Evolutionary conservation across 2,113 vertebrate species (phyloP).

Genomic region (Cynopterus brachyotis): DNA sequence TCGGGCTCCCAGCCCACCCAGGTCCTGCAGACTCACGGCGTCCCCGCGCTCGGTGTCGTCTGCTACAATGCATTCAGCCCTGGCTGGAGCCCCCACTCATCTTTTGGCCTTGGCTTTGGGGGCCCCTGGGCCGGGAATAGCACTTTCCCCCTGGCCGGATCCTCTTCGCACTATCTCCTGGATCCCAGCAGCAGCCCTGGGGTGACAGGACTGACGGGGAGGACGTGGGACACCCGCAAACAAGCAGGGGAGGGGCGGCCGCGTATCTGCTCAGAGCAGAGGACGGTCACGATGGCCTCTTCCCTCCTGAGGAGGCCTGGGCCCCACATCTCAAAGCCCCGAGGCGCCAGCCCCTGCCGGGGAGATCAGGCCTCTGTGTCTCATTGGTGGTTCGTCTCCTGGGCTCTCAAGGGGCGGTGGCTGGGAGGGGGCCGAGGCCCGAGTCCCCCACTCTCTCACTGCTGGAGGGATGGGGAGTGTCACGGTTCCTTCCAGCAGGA

Average conservation of each 20-base stretch:
- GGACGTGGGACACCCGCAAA: too few relatives aligned
- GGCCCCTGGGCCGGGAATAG: rapidly evolving
- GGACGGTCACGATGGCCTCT: rapidly evolving
- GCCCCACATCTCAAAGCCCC: neutral
- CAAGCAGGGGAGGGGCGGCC: too few relatives aligned
- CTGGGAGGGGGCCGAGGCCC: neutral
- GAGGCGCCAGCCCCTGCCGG: too few relatives aligned
- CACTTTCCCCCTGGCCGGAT: rapidly evolving
- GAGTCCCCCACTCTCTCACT: neutral
- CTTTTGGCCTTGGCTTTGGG: neutral
- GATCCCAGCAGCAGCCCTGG: too few relatives aligned
- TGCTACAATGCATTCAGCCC: too few relatives aligned
- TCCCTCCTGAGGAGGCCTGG: neutral
- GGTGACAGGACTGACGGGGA: too few relatives aligned
- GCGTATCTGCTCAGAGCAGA: neutral
- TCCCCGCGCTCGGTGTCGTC: neutral
- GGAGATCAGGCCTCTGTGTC: neutral
- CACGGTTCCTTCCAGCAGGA: neutral
- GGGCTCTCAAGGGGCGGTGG: neutral
- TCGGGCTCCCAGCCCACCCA: rapidly evolving
- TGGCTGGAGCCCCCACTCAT: too few relatives aligned
- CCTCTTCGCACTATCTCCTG: too few relatives aligned
- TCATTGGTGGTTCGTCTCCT: neutral
- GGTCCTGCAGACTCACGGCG: rapidly evolving
- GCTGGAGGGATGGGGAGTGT: neutral